Base-by-base conservation (phyloP, 2,888 invertebrate species). In the Allygus modestus region DNA sequence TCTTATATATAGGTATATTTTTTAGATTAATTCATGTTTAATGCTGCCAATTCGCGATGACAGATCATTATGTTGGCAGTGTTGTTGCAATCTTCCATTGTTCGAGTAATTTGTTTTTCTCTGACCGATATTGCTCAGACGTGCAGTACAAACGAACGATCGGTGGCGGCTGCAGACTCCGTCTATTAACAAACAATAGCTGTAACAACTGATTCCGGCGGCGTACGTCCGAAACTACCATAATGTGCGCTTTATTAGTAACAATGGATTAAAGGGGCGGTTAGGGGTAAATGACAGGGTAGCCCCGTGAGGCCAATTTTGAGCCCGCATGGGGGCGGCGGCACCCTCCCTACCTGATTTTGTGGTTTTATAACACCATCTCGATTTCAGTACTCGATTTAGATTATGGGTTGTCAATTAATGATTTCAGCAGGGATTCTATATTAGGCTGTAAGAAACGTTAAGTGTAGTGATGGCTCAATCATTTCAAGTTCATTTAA, bases 211-310 rank as follows among this genome's bases (percentile, higher is more conserved):
- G 65, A 65, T 65, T 65, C 65, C 28, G 65, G 17, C 65, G 28
- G 31, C 65, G 31, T 31, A 31, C 31, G 65, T 28, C 65, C 65
- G 15, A 41, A 69, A 20, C 71, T 71, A 4, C 41, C n/a, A 33
- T 71, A 71, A 71, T 71, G 41, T 28, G 33, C 71, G 31, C 71
- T 71, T 71, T 71, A 71, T 71, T 33, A 71, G 71, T 37, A 23
- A 71, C 71, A 71, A 37, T 71, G 71, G 69, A 69, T 33, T 69
- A 33, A 69, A 69, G 69, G 71, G 71, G 71, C 71, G 71, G 71
- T 41, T 23, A 20, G 33, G 41, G 41, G 71, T 71, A 71, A 71
- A 71, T 71, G n/a, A 71, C 71, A 71, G 71, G 71, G 71, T 41
- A 37, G 71, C 37, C 71, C 71, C 65, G 65, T 65, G 65, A 31